Evolutionary conservation across 2,888 invertebrate species (phyloP), one percentile per base, ranked within the genome.

Genomic region (Sphaerophoria rueppellii): DNA sequence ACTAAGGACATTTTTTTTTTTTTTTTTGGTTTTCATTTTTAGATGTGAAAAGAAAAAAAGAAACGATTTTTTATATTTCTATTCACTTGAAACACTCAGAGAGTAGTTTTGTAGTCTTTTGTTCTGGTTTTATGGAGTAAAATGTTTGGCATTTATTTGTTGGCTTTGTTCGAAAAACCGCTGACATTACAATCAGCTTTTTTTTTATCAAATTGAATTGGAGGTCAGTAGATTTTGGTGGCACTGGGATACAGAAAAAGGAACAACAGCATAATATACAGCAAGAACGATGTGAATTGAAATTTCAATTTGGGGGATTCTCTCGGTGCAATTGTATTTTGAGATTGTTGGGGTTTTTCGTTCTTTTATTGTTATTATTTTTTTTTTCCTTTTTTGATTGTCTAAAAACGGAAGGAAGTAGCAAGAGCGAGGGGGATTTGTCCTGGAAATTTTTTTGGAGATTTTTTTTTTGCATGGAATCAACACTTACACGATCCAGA

Each of bases 81-180:
- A 63, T 74, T 79, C 58, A 67, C 58, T 74, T 57, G 55, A 69
- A 80, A 63, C 72, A 83, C 75, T 83, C 67, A 43, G 50, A 67
- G 67, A 54, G 35, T 67, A 67, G 67, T 67, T 54, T 24, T 67
- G 67, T 54, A 57, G 63, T 32, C 85, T 67, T 85, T 85, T 85
- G 85, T 85, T 83, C 76, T 69, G 71, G 80, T 72, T 80, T 72
- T 85, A 65, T 76, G 55, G 76, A 81, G 81, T 70, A 81, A 81
- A 85, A 85, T 85, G 85, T 85, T 85, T 85, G 76, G 81, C 85
- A 81, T 85, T 85, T 85, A 81, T 85, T 85, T 81, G 85, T 73
- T 57, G 75, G 81, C 81, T 76, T 85, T 85, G 85, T 85, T 85
- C 73, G 65, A 61, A 70, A 85, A 85, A 85, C 85, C 85, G 85